Evolutionary conservation across 2,888 invertebrate species (phyloP).

Genomic region (Eilema griseolum): DNA sequence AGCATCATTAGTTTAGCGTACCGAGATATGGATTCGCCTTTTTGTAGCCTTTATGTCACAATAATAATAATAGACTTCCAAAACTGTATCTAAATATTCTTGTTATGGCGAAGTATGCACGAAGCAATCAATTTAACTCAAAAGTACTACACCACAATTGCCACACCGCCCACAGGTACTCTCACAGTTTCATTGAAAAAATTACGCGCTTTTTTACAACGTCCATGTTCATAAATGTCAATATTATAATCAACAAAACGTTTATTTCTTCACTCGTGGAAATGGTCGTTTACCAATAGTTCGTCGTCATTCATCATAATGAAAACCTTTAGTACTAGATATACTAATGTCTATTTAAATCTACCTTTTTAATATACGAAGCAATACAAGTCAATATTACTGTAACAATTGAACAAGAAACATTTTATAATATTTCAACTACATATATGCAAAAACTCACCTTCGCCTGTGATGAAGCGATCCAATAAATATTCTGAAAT

Average conservation of each 20-base stretch:
- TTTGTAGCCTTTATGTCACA: neutral
- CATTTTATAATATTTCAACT: neutral
- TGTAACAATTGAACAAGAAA: neutral
- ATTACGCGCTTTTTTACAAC: conserved; percentile 36
- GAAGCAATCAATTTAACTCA: conserved; percentile 36
- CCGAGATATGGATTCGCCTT: neutral
- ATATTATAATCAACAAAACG: conserved; percentile 44
- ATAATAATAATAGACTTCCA: conserved; percentile 16
- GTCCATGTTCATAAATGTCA: conserved; percentile 49
- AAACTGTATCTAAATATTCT: conserved; percentile 21
- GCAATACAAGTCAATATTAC: neutral
- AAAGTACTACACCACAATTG: conserved; percentile 45
- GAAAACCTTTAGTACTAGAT: conserved; percentile 26
- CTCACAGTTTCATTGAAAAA: conserved; percentile 45
- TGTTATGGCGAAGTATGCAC: conserved; percentile 26
- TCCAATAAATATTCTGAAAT: conserved; percentile 83
- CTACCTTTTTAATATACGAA: neutral
- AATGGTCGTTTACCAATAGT: conserved; percentile 39
- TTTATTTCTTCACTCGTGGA: conserved; percentile 42
- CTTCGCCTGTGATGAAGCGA: conserved; percentile 73
- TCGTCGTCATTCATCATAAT: conserved; percentile 30
- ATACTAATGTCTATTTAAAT: conserved; percentile 16
- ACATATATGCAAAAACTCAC: conserved; percentile 65
- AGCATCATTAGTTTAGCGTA: neutral
- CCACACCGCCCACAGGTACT: conserved; percentile 48